Base-by-base conservation (phyloP, 2,888 invertebrate species). In the Mimas tiliae region DNA sequence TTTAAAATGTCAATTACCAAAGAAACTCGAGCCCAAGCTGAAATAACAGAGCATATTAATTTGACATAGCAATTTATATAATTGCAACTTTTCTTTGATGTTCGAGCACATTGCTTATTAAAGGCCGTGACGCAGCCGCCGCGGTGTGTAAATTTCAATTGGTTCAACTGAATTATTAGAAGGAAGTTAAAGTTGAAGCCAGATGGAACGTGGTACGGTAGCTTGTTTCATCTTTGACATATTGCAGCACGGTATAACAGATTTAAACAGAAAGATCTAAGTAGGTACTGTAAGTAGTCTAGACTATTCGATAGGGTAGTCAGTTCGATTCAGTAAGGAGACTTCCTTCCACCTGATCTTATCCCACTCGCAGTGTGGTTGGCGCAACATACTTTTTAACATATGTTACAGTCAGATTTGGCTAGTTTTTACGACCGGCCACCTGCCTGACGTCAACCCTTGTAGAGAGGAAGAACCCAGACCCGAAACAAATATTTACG, bases 31-130 rank as follows among this genome's bases (percentile, higher is more conserved):
- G 16, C 55, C 1, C 11, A 38, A 58, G 11, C 55, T 16, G 16
- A 38, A 55, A 68, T 69, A 67, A 65, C 66, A 64, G 52, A 66
- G 69, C 62, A n/a, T 68, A 69, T 71, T 68, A 73, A 68, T 69
- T 68, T 69, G 65, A 63, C 65, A 68, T 55, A 50, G 70, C 67
- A 67, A 69, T 70, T 67, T 63, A 62, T 67, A 67, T 69, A 72
- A 69, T 73, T 67, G 70, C 65, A 66, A 66, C 51, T 66, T 65
- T 62, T 64, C 65, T 65, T 69, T 68, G 68, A 68, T 70, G 66
- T 67, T 62, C 27, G 55, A 53, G 58, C 58, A 58, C 58, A 42
- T 51, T 53, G 62, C 47, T 53, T 63, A 69, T 58, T 66, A 67
- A 64, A 64, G 53, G 50, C 55, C 51, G 16, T 9, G 58, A 38